Base-by-base conservation (phyloP, 2,113 vertebrate species). In the Natator depressus region DNA sequence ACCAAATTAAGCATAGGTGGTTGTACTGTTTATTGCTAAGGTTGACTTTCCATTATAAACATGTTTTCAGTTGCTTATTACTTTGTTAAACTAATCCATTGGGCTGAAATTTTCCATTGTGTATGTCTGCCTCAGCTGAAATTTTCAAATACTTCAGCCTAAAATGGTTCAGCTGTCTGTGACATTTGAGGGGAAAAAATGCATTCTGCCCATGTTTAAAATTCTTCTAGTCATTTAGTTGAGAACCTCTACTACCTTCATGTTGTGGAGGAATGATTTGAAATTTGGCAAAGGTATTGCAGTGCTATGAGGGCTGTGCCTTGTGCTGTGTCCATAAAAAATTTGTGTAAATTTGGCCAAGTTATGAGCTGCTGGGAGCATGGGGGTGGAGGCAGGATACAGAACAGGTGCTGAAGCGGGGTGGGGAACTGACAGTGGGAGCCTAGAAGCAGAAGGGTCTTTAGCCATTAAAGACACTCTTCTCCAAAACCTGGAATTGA, bases 281-380 rank as follows among this genome's bases (percentile, higher is more conserved):
- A 69, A 69, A 69, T 19, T 69, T 69, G 62, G 35, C 31, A 69
- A 69, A 69, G 35, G 8, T 35, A 14, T 69, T 69, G 14, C 35
- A n/a, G 5, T 69, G 62, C 46, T 55, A 53, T 13, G 24, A 3
- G 4, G 0, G 31, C 1, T 20, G 2, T 80, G 3, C 80, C 47
- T 59, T 87, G 93, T 87, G 49, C 72, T 25, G 72, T 42, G 22
- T 25, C 38, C 62, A 69, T 69, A 42, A 38, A 38, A 25, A 13
- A 76, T 6, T 25, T 76, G n/a, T 42, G 24, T 38, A 42, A 76
- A 46, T 76, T 46, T 82, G 65, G 84, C 0, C 3, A 69, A 0
- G 82, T 86, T 24, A 24, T 5, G 29, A 80, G 13, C 90, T 10
- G n/a, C 49, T 91, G 31, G 84, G 93, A 91, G 7, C 8, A 24